Evolutionary conservation across 2,888 invertebrate genomes (phyloP), one percentile per base, ranked within the genome.

Genomic region (Lepidocyrtinus sp.): DNA sequence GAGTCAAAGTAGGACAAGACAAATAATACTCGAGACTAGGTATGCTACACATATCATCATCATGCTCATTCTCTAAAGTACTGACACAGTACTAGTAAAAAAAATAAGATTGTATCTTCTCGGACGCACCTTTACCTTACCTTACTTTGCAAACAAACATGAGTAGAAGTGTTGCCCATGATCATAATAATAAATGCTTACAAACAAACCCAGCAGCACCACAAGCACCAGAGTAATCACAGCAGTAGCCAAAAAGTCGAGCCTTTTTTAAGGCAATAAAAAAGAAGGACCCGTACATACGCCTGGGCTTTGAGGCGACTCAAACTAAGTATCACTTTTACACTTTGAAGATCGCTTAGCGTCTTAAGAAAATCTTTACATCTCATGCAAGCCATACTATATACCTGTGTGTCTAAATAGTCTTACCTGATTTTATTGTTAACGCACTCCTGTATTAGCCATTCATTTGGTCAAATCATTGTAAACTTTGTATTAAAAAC

Each of bases 1-100:
- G 36, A 27, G 50, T 63, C 68, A 77, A 77, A 77, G 77, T 77
- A 77, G 77, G 77, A 65, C 77, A 71, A 71, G 64, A 19, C 19
- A 25, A 25, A 27, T 36, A 27, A 1, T 27, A 27, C 64, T 25
- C 63, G 15, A 63, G 15, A 63, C 9, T 25, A 22, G 24, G n/a
- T 27, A 26, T 64, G 27, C 36, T 36, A 36, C 36, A 36, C 5
- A 5, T 36, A 36, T 7, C 5, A 36, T 36, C 12, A 5, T 36
- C 36, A 36, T 36, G n/a, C 36, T 36, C 17, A 62, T 62, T 62
- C 7, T 55, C 2, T n/a, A 17, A 55, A 55, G 55, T n/a, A 36
- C 36, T 36, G 36, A 36, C 36, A 36, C 36, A 36, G 36, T 36
- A 36, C 36, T 36, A 36, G 36, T 36, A 36, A 36, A 36, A 36